These are phyloP conservation scores for Orgyia antiqua DNA, from an alignment of 2,888 invertebrate genomes.

Conservation along the genomic window DNA sequence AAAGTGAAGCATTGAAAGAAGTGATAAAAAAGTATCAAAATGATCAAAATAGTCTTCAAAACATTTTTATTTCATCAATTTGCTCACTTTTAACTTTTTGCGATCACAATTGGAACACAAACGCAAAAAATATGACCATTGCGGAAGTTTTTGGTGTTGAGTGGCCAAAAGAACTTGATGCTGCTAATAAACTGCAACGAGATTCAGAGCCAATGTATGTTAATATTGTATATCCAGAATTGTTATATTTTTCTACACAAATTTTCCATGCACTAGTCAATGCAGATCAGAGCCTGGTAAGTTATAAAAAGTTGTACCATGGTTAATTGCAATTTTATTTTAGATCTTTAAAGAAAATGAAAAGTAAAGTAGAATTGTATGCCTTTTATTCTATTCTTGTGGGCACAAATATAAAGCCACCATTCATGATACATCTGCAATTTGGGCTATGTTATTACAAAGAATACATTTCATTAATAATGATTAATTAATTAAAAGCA, in stretches of 20 bases:
- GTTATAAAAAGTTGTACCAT: too few species aligned
- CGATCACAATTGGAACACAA: slow-evolving; percentile 90
- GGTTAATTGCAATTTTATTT: too few species aligned
- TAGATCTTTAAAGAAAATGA: too few species aligned
- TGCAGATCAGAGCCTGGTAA: slow-evolving; percentile 55
- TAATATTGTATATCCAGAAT: slow-evolving; percentile 79
- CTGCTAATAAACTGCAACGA: slow-evolving; percentile 56
- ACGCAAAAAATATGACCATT: slow-evolving; percentile 64
- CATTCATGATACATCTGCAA: too few species aligned
- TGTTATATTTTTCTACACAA: slow-evolving; percentile 59
- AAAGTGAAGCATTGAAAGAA: slow-evolving; percentile 34
- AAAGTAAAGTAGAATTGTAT: too few species aligned
- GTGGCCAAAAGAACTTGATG: slow-evolving; percentile 64
- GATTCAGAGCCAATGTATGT: slow-evolving; percentile 84
- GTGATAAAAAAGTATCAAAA: slow-evolving; percentile 36
- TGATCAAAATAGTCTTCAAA: slow-evolving; percentile 33
- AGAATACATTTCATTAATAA: too few species aligned
- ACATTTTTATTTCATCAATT: slow-evolving; percentile 78
- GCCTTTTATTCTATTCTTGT: too few species aligned
- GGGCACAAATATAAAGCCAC: too few species aligned
- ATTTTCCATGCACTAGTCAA: slow-evolving; percentile 49
- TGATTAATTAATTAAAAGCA: too few species aligned
- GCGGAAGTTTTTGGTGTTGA: slow-evolving; percentile 54
- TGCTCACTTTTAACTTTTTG: slow-evolving; percentile 84
- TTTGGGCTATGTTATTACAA: too few species aligned